Evolutionary conservation across 2,113 vertebrate genomes (phyloP).

Genomic region (Isurus oxyrinchus): DNA sequence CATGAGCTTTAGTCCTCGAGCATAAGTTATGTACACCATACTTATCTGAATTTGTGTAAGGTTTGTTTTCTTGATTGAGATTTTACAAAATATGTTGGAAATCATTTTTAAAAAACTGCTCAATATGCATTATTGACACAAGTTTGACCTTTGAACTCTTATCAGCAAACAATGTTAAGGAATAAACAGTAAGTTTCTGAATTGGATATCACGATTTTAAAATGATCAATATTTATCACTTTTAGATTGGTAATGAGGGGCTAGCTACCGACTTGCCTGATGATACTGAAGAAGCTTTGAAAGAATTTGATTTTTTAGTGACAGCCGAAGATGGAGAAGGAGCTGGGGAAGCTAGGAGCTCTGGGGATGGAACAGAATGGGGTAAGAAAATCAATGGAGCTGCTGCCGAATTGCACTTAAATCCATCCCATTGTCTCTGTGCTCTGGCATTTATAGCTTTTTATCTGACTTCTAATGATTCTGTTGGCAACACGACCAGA

Average conservation of each 20-base stretch:
- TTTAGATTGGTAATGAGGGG: conserved; percentile 76
- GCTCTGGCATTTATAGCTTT: not conserved
- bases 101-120: not conserved
- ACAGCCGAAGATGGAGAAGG: conserved; percentile 95
- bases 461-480: not conserved
- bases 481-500: not conserved
- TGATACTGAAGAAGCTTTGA: conserved; percentile 91
- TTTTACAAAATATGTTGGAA: not conserved
- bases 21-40: not conserved
- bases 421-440: not conserved
- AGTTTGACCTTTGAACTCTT: not conserved
- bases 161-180: not conserved
- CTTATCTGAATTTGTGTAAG: not conserved
- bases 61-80: not conserved
- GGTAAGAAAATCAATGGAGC: conserved; percentile 62
- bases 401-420: not conserved
- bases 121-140: not conserved
- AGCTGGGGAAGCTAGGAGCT: conserved; percentile 93
- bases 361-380: conserved; percentile 97
- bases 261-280: conserved; percentile 85
- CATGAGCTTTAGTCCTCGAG: not conserved
- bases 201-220: not conserved
- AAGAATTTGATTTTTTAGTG: conserved; percentile 98
- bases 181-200: not conserved
- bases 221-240: conserved; percentile 24